Evolutionary conservation across 2,888 invertebrate genomes (phyloP), one percentile per base, ranked within the genome.

Genomic region (Capitulum mitella): DNA sequence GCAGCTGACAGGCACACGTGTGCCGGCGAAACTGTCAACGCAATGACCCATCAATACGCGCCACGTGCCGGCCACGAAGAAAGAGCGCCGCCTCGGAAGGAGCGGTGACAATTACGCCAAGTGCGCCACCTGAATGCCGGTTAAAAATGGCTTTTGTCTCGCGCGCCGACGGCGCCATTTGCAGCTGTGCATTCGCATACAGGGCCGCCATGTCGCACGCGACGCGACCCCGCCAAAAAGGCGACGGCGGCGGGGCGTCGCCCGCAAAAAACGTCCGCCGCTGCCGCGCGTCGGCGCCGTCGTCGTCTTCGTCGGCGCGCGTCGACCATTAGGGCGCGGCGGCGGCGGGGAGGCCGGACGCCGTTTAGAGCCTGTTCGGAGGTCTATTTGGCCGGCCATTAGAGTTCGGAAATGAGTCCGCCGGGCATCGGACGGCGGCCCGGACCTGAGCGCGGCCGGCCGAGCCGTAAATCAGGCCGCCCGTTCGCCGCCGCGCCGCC

Each of bases 351-450:
- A 26, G 40, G 26, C n/a, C 70, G 26, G 14, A 16, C 70, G 40
- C 37, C 70, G 70, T 70, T 70, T 40, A 40, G 37, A 26, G 70
- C 70, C 40, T 70, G 70, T 40, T 70, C 70, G 37, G 37, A 37
- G 70, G 22, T n/a, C 40, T 37, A 70, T 70, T 40, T 70, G 70
- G 70, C 37, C 70, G 70, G 37, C 40, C 70, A 70, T 70, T 70
- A 70, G 37, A 70, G 37, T 70, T 64, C 26, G 70, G 70, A 70
- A 70, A 70, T 70, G 70, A 70, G 37, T 40, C 70, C 70, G 70
- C 40, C 26, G 70, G 70, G 70, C 22, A 70, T 70, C 70, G 70
- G 58, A 8, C 40, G 26, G 40, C 10, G 22, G 70, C 29, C 22
- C 26, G 19, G 51, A 0, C 22, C 19, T 22, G 22, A 22, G 34